Percentiles rank a stretch among this genome's conserved stretches.
Evolutionary conservation across 2,888 invertebrate species (phyloP).

Genomic region (Antitype chi): DNA sequence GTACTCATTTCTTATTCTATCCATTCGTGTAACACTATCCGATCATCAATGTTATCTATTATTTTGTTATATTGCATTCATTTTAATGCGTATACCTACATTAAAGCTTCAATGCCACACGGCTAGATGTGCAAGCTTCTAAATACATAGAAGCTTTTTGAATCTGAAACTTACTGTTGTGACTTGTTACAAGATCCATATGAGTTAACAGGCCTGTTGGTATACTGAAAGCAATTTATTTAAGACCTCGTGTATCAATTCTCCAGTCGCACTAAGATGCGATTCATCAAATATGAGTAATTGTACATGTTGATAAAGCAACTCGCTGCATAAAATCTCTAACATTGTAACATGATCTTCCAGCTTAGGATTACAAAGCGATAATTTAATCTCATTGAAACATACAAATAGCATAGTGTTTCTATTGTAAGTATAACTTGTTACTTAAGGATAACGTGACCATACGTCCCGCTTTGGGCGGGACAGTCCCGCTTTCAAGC

Average conservation of each 20-base stretch:
- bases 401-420: conserved; percentile 15
- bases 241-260: background rate
- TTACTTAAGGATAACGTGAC: background rate
- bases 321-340: conserved; percentile 11
- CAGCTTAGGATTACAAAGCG: conserved; percentile 27
- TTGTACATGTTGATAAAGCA: background rate
- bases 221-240: background rate
- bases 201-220: background rate
- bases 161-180: background rate
- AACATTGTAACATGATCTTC: conserved; percentile 34
- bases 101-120: no score
- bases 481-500: no score
- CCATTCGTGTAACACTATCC: no score
- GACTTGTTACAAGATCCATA: background rate
- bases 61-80: no score
- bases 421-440: conserved; percentile 19
- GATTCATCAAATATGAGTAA: conserved; percentile 14
- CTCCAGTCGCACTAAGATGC: background rate
- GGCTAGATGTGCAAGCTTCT: no score
- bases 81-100: no score
- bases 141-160: background rate
- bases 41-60: no score
- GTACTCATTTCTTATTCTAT: no score
- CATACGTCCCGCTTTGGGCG: no score
- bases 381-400: conserved; percentile 35